Base-by-base conservation (phyloP, 92 coral and sea anemone species). In the Zoanthus gigantus region DNA sequence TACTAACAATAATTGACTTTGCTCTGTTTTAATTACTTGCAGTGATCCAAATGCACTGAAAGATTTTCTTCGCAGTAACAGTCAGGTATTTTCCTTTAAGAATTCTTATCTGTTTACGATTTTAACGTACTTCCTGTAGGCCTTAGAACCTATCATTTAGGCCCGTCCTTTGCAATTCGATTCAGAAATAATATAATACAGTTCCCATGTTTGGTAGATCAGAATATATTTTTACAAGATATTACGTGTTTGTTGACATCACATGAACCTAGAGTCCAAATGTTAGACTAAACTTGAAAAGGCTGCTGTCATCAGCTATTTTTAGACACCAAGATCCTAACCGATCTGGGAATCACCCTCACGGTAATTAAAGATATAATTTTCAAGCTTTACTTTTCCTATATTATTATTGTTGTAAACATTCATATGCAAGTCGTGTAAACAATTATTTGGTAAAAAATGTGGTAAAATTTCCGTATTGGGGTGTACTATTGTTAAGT, bases 41-140 rank as follows among this genome's bases (percentile, higher is more conserved):
- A 97, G 99, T 88, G 99, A 97, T 88, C 99, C 99, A 17, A 93
- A 90, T 73, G 99, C 99, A 1, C 71, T 97, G 47, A 96, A 94
- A 82, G 99, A 97, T 85, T 97, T 97, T 86, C 93, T 97, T 50
- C 91, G 92, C 56, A 96, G 94, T 47, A 93, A 88, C 50, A 96
- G 94, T 71, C 98, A 96, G 96, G 98, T 96, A 68, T 16, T 91
- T 77, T 30, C 11, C 28, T 14, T 16, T 52, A 17, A 12, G 7
- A 15, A 28, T 47, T 0, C 67, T 66, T 28, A 61, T 50, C 75
- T 56, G 65, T 28, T 75, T 7, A 42, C 79, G 29, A 31, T 34
- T 10, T 8, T 6, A 28, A 18, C 28, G 5, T 6, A 9, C 32
- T 7, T 10, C 34, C 1, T 67, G 28, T 67, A 67, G 72, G 4